Conservation (phyloP, 2,888 invertebrate genomes). For the Perithous albicinctus region DNA sequence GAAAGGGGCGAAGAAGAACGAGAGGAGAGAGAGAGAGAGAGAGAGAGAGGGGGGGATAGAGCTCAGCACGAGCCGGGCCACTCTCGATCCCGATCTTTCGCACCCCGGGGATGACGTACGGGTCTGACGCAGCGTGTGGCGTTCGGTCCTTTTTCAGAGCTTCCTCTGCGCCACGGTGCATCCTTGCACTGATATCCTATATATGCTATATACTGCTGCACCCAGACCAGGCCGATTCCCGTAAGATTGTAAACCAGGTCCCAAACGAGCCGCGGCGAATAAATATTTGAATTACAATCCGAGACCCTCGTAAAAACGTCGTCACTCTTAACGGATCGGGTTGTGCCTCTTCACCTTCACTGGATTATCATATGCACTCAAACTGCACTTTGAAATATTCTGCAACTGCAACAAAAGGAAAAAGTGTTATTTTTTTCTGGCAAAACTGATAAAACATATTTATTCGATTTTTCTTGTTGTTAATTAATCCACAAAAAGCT, state of each 20-base stretch:
- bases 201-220: slow-evolving; percentile 25
- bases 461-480: too few relatives aligned
- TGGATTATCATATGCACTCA: slow-evolving; percentile 48
- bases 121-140: slow-evolving; percentile 81
- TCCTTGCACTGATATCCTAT: slow-evolving; percentile 8
- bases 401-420: neutral
- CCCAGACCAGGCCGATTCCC: slow-evolving; percentile 61
- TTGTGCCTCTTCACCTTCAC: neutral
- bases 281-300: slow-evolving; percentile 82
- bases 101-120: slow-evolving; percentile 80
- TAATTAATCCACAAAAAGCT: too few relatives aligned
- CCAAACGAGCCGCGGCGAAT: slow-evolving; percentile 76
- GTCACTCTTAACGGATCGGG: slow-evolving; percentile 80
- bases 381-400: slow-evolving; percentile 27
- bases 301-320: slow-evolving; percentile 82
- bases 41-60: slow-evolving; percentile 38
- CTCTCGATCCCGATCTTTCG: slow-evolving; percentile 73
- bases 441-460: too few relatives aligned
- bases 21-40: slow-evolving; percentile 58
- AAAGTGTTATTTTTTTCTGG: neutral
- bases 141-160: slow-evolving; percentile 64
- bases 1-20: slow-evolving; percentile 47
- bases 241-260: slow-evolving; percentile 74
- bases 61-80: slow-evolving; percentile 68
- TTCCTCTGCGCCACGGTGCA: slow-evolving; percentile 20